A percentile compares a stretch with the other conserved stretches of the same genome.
Evolutionary conservation across 2,113 vertebrate genomes (phyloP).

Genomic region (Pelusios castaneus): DNA sequence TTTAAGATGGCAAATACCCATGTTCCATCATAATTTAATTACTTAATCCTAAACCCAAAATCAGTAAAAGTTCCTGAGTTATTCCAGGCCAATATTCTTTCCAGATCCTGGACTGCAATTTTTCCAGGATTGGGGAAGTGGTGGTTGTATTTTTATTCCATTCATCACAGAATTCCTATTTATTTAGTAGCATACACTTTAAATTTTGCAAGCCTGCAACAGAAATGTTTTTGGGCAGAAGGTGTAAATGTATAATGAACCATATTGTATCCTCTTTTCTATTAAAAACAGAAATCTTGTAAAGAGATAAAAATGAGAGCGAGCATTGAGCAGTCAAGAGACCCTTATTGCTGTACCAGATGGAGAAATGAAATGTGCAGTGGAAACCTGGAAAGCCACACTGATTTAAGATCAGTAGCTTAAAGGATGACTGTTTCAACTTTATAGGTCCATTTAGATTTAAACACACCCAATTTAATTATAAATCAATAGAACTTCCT

Average conservation of each 20-base stretch:
- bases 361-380: accelerated
- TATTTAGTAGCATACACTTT: not conserved
- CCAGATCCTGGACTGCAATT: not conserved
- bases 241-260: not conserved
- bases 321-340: not conserved
- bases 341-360: not conserved
- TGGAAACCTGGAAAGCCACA: not conserved
- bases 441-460: not conserved
- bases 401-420: too few relatives aligned
- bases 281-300: not conserved
- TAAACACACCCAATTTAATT: not conserved
- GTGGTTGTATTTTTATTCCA: not conserved
- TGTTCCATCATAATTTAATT: not conserved
- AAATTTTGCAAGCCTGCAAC: not conserved
- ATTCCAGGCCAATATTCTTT: not conserved
- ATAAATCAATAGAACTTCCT: not conserved
- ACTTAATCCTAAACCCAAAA: not conserved
- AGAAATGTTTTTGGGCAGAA: not conserved
- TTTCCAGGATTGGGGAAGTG: not conserved
- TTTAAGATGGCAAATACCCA: not conserved
- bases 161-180: not conserved
- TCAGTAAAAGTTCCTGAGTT: not conserved
- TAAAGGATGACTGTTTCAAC: not conserved
- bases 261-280: not conserved
- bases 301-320: not conserved